Percentiles rank a stretch among this genome's conserved stretches.
phyloP scores from a whole-genome alignment of 2,113 vertebrate species.

The Butorides virescens region DNA sequence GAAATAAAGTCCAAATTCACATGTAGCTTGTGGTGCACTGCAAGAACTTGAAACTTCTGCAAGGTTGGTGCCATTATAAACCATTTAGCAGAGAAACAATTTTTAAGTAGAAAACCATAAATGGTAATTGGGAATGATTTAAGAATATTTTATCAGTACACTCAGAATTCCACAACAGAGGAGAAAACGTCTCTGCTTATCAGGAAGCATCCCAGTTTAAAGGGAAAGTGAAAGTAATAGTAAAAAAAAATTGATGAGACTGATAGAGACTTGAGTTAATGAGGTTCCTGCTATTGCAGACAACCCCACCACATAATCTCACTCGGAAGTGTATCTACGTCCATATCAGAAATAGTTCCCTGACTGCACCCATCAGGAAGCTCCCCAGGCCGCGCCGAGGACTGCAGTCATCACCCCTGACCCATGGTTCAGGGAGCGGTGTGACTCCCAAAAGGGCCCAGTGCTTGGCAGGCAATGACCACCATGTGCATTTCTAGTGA shows the following conservation, averaged over 20 bases:
- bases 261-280: neutral
- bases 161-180: neutral
- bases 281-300: neutral
- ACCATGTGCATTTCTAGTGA: rapidly evolving
- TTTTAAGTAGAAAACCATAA: neutral
- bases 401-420: neutral
- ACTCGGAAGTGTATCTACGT: neutral
- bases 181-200: neutral
- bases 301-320: neutral
- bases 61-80: neutral
- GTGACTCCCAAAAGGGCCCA: neutral
- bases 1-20: neutral
- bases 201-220: neutral
- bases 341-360: neutral
- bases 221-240: neutral
- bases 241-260: neutral
- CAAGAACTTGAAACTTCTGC: neutral
- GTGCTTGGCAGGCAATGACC: neutral
- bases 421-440: rapidly evolving
- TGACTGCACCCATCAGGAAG: neutral
- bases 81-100: neutral
- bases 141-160: neutral
- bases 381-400: neutral
- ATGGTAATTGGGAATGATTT: neutral
- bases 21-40: neutral